Evolutionary conservation across 2,888 invertebrate species (phyloP), one percentile per base, ranked within the genome.

Genomic region (Drosophila maculinotata): DNA sequence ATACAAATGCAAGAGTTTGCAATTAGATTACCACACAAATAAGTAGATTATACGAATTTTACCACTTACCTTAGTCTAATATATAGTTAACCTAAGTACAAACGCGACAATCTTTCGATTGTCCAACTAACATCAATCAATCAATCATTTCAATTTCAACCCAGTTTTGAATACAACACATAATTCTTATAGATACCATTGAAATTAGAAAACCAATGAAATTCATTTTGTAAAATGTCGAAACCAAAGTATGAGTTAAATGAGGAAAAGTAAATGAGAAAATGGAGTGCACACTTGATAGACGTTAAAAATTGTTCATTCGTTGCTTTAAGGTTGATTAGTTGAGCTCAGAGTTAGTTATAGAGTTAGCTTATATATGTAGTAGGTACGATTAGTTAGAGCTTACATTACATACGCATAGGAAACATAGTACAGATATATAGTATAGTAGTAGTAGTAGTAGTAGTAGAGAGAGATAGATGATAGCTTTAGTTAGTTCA

Each of bases 1-100:
- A 71, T 71, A 69, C 51, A 59, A 52, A 81, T 60, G 78, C 82
- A 71, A 53, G 10, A 54, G 31, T 58, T 72, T 70, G 72, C 69
- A 72, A 67, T 74, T 66, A 71, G 58, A 53, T 71, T 71, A 73
- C 65, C 68, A 71, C 77, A 69, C 67, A 83, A 54, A 63, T 58
- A 49, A 68, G 58, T 51, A 48, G 26, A 53, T 60, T 71, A 71
- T 67, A 73, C 68, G 68, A 73, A 60, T 76, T 48, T 39, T 48
- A 48, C 31, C 81, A 81, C 81, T 81, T 81, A 81, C 81, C 81
- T 81, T 81, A 69, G 74, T 64, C 81, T 85, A 85, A 72, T 33
- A 66, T 31, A 41, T 12, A 45, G 33, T 44, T 65, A 76, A 76
- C 80, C 80, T 85, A 85, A 47, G 36, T 45, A 69, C 64, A 58